Evolutionary conservation across 2,113 vertebrate species (phyloP), one percentile per base, ranked within the genome.

Genomic region (Antechinus flavipes): DNA sequence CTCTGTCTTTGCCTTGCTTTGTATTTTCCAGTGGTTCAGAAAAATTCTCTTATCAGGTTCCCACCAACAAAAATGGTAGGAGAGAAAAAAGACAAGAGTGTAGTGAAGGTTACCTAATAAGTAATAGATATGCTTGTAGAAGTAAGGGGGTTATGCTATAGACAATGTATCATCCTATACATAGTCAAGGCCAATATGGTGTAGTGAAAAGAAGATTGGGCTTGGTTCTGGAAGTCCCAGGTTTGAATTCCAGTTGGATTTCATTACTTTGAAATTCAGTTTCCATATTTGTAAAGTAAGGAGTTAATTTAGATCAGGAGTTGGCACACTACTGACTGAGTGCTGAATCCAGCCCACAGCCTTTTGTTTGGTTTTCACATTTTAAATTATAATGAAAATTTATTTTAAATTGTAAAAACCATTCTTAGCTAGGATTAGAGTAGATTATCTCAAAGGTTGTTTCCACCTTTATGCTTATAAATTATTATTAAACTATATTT

Each of bases 1-100:
- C 46, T 22, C 89, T 68, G 50, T 23, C 89, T n/a, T 30, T 1
- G 1, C 0, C 0, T 1, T 61, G 22, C 53, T 1, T 56, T 7
- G 9, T 55, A 61, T 93, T 24, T 27, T 8, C 0, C 22, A 58
- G 10, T 49, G 25, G 4, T 56, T 47, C 5, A 76, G 35, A 35
- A 76, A 76, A 76, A n/a, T 76, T 50, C n/a, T 84, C 54, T 90
- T 0, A 27, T 96, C 76, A 12, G 56, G 95, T 90, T 91, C 76
- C 54, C 7, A 23, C 11, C 54, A 27, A 6, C 24, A 6, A 42
- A 49, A 68, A 91, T 61, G 56, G 46, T n/a, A 11, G 12, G 55
- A 6, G 46, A 19, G 16, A 49, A 8, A 0, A 54, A 22, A 47
- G 54, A 47, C 91, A 2, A 0, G 0, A 53, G 25, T 2, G 23